A percentile compares a stretch with the other conserved stretches of the same genome.
Conservation (phyloP, 2,888 invertebrate genomes). For the Hanleya hanleyi region DNA sequence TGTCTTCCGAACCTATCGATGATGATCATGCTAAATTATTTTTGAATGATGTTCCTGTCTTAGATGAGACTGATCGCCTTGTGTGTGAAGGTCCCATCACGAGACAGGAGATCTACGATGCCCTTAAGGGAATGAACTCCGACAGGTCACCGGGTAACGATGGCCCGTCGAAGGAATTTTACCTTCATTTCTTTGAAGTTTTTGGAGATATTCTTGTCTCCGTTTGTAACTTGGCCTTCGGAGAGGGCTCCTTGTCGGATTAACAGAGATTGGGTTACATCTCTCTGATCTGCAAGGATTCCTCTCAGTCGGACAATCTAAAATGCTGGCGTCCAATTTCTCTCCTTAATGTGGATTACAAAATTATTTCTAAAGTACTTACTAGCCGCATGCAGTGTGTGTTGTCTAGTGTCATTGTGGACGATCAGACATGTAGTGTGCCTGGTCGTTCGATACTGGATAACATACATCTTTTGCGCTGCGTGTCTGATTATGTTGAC, state of each 20-base stretch:
- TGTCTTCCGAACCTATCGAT: too few relatives aligned
- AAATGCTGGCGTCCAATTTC: too few relatives aligned
- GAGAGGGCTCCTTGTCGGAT: not conserved
- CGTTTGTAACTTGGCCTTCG: not conserved
- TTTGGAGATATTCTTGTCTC: too few relatives aligned
- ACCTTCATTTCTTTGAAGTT: not conserved
- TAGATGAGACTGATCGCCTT: too few relatives aligned
- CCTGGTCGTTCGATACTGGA: conserved; percentile 42
- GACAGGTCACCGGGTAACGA: not conserved
- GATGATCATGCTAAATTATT: too few relatives aligned
- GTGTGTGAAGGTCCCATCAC: not conserved
- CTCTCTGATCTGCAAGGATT: conserved; percentile 43
- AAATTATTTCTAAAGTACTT: conserved; percentile 41
- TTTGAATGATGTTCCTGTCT: too few relatives aligned
- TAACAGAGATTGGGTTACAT: conserved; percentile 33
- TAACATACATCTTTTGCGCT: conserved; percentile 37
- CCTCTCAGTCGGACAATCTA: conserved; percentile 23
- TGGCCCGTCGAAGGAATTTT: not conserved
- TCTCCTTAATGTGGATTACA: conserved; percentile 40
- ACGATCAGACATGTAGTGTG: conserved; percentile 41
- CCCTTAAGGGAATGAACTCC: not conserved
- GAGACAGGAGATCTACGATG: not conserved
- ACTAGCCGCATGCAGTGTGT: conserved; percentile 32
- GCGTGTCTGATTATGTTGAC: conserved; percentile 37
- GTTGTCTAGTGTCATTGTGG: conserved; percentile 27